phyloP scores from a whole-genome alignment of 30 jellyfish, hydroid and myxozoan genomes.

The Phacellophora camtschatica region DNA sequence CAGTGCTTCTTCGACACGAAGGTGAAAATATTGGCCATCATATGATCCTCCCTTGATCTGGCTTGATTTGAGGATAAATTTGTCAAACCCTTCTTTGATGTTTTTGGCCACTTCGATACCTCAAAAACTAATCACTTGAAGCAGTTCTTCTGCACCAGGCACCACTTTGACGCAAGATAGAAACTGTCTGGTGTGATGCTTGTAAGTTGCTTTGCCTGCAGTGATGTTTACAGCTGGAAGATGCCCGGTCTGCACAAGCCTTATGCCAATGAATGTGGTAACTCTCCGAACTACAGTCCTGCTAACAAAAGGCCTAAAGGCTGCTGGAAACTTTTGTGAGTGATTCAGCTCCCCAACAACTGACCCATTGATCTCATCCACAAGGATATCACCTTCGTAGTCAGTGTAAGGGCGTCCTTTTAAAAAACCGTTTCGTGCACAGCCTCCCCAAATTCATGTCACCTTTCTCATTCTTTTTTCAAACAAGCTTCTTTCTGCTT shows the following conservation, averaged over 20 bases:
- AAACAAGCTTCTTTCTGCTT: background rate
- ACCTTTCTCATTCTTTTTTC: slow-evolving; percentile 2
- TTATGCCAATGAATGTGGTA: background rate
- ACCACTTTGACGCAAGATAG: background rate
- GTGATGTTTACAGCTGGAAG: slow-evolving; percentile 35
- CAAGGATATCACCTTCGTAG: slow-evolving; percentile 14
- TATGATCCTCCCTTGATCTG: no score
- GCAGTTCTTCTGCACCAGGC: background rate
- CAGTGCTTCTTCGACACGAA: no score
- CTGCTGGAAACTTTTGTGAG: slow-evolving; percentile 28
- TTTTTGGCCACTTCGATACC: slow-evolving; percentile 6
- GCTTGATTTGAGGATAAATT: background rate
- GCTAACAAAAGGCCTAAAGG: background rate
- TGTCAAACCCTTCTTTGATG: background rate
- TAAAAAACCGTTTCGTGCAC: background rate
- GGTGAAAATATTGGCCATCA: no score
- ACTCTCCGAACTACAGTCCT: slow-evolving; percentile 14
- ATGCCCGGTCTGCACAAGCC: slow-evolving; percentile 34
- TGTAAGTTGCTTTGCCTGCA: slow-evolving; percentile 48
- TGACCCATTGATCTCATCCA: background rate
- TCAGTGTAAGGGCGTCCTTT: slow-evolving; percentile 38
- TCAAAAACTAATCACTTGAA: slow-evolving; percentile 10
- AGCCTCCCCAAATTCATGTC: slow-evolving; percentile 25
- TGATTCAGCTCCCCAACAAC: slow-evolving; percentile 19
- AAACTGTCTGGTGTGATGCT: slow-evolving; percentile 35